A percentile compares a stretch with the other conserved stretches of the same genome.
Conservation (phyloP, 2,113 vertebrate genomes). For the Elgaria multicarinata region DNA sequence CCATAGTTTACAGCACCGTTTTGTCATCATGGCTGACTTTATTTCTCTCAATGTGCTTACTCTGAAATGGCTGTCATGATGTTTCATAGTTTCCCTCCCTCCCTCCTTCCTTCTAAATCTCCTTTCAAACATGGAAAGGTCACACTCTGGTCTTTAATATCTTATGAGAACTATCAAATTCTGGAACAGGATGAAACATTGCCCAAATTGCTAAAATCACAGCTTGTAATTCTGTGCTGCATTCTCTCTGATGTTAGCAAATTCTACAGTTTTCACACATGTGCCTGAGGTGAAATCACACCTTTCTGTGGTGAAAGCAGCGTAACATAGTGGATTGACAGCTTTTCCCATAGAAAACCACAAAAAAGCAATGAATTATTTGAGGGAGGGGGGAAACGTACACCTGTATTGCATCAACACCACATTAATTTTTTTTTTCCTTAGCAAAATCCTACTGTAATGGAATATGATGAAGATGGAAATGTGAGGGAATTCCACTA, state of each 20-base stretch:
- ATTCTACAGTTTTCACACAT: conserved; percentile 72
- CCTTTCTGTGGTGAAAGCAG: conserved; percentile 74
- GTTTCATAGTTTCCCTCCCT: background rate
- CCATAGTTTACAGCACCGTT: background rate
- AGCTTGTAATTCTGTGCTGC: conserved; percentile 67
- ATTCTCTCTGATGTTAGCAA: conserved; percentile 69
- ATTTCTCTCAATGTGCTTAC: background rate
- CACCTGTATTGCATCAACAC: conserved; percentile 63
- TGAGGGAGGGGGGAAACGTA: conserved; percentile 45
- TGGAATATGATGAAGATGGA: conserved; percentile 37
- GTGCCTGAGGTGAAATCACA: conserved; percentile 75
- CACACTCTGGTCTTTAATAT: conserved; percentile 43
- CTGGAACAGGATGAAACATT: conserved; percentile 65
- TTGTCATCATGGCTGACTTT: background rate
- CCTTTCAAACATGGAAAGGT: conserved; percentile 38
- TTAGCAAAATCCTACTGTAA: conserved; percentile 36
- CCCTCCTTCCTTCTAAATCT: background rate
- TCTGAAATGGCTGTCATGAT: background rate
- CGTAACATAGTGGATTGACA: conserved; percentile 64
- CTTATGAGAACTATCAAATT: conserved; percentile 67
- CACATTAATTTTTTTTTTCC: conserved; percentile 50
- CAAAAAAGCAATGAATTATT: conserved; percentile 63
- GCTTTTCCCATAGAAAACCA: conserved; percentile 64
- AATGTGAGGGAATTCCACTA: conserved; percentile 31
- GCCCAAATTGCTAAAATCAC: conserved; percentile 64